Evolutionary conservation across 1,140 invertebrate species (phyloP).

Genomic region (Lysiphlebus fabarum): DNA sequence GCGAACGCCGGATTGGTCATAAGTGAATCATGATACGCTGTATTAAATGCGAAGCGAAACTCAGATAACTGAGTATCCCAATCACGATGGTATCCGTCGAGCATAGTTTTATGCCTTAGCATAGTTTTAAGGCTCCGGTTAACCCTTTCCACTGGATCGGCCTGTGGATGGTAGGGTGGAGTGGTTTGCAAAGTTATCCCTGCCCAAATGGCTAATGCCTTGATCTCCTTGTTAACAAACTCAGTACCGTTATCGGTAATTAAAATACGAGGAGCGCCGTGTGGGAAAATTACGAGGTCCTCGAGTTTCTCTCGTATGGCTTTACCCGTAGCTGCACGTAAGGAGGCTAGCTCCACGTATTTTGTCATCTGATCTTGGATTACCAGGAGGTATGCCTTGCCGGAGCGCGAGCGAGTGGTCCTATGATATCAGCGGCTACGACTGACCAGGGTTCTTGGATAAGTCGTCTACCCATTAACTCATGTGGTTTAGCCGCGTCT

Average conservation of each 20-base stretch:
- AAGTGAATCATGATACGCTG: constrained; percentile 28
- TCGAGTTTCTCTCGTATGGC: neutral
- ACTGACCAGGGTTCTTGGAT: too few species aligned
- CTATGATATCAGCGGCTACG: too few species aligned
- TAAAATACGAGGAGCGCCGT: too few species aligned
- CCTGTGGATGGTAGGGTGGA: constrained; percentile 43
- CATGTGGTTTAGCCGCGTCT: too few species aligned
- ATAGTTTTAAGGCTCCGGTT: constrained; percentile 48
- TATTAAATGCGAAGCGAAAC: constrained; percentile 30
- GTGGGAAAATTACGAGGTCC: neutral
- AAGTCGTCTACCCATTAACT: too few species aligned
- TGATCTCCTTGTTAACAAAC: too few species aligned
- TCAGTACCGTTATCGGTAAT: too few species aligned
- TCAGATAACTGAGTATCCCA: constrained; percentile 36
- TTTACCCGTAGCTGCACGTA: neutral
- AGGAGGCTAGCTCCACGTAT: neutral
- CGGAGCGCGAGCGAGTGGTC: too few species aligned
- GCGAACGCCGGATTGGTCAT: constrained; percentile 37
- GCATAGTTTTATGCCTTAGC: too few species aligned
- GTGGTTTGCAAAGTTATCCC: constrained; percentile 5
- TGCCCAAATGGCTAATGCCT: neutral
- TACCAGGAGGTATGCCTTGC: neutral
- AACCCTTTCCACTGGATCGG: constrained; percentile 46
- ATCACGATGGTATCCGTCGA: too few species aligned
- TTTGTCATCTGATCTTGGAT: neutral